Conservation (phyloP, 2,797 vertebrate genomes). For the Scarus forsteni region DNA sequence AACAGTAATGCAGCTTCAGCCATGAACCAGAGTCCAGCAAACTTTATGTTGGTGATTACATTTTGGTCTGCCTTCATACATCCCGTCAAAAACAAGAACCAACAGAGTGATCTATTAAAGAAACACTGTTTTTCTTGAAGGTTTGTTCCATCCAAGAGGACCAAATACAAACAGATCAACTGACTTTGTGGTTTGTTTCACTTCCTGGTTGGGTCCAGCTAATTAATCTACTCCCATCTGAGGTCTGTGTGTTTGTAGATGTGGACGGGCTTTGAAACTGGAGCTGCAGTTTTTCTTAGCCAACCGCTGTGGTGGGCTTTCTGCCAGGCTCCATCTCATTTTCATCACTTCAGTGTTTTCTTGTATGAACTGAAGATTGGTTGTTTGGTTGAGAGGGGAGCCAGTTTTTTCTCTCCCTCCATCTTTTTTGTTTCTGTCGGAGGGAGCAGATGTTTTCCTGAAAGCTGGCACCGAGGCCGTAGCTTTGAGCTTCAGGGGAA, state of each 20-base stretch:
- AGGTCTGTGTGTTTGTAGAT: conserved; percentile 30
- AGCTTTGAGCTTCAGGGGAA: conserved; percentile 53
- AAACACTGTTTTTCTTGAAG: not conserved
- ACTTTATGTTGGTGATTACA: not conserved
- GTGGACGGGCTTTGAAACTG: conserved; percentile 25
- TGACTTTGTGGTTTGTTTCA: not conserved
- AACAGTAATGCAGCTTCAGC: too few species aligned
- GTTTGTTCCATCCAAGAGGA: not conserved
- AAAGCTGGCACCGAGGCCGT: conserved; percentile 46
- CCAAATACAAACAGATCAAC: too few species aligned
- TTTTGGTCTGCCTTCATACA: not conserved
- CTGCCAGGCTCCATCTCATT: conserved; percentile 26
- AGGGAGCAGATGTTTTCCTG: conserved; percentile 61
- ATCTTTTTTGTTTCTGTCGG: not conserved
- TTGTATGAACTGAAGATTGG: conserved; percentile 11
- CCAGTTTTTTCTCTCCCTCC: not conserved
- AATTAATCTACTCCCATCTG: conserved; percentile 31
- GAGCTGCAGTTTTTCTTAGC: conserved; percentile 10
- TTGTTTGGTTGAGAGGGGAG: conserved; percentile 40
- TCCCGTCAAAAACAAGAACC: not conserved
- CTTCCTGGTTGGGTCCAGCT: not conserved
- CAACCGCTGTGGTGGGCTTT: conserved; percentile 12
- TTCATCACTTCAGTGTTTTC: conserved; percentile 30
- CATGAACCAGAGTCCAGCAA: too few species aligned
- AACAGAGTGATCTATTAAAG: not conserved